A percentile compares a stretch with the other conserved stretches of the same genome.
Evolutionary conservation across 2,888 invertebrate genomes (phyloP).

Genomic region (Hemithea aestivaria): DNA sequence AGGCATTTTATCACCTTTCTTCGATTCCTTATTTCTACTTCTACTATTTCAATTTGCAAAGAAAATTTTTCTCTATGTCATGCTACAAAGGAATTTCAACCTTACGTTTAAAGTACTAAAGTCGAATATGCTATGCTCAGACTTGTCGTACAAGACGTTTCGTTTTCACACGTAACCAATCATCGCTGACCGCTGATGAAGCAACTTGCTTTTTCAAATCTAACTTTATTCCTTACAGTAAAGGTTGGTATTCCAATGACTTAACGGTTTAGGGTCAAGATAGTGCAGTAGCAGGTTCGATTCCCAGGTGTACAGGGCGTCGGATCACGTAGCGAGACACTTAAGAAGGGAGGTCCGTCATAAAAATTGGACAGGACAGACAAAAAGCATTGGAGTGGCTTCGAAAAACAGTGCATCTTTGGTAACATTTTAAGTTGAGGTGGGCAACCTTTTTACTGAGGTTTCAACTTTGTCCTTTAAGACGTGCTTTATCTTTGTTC

Average conservation of each 20-base stretch:
- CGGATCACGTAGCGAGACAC: constrained; percentile 70
- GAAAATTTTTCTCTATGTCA: neutral
- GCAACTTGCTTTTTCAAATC: constrained; percentile 23
- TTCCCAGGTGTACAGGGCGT: constrained; percentile 76
- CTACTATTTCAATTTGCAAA: constrained; percentile 72
- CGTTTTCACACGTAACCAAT: constrained; percentile 44
- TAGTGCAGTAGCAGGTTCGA: constrained; percentile 73
- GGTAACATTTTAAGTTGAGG: too few species aligned
- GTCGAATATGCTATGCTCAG: constrained; percentile 28
- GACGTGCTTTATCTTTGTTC: too few species aligned
- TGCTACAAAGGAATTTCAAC: neutral
- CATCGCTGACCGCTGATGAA: constrained; percentile 62
- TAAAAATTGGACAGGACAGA: constrained; percentile 69
- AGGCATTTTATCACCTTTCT: constrained; percentile 63
- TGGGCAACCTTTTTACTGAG: too few species aligned
- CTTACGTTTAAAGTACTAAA: constrained; percentile 17
- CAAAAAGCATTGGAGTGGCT: constrained; percentile 44
- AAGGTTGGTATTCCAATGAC: constrained; percentile 34
- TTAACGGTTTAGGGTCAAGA: constrained; percentile 58
- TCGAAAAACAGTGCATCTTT: too few species aligned
- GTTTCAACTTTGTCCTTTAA: too few species aligned
- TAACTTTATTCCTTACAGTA: constrained; percentile 24
- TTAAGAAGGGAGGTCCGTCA: constrained; percentile 77
- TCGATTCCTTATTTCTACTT: constrained; percentile 56
- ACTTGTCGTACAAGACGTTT: constrained; percentile 38